These are phyloP conservation scores for Pteronura brasiliensis DNA, from an alignment of 2,113 vertebrate species.

Conservation along the genomic window DNA sequence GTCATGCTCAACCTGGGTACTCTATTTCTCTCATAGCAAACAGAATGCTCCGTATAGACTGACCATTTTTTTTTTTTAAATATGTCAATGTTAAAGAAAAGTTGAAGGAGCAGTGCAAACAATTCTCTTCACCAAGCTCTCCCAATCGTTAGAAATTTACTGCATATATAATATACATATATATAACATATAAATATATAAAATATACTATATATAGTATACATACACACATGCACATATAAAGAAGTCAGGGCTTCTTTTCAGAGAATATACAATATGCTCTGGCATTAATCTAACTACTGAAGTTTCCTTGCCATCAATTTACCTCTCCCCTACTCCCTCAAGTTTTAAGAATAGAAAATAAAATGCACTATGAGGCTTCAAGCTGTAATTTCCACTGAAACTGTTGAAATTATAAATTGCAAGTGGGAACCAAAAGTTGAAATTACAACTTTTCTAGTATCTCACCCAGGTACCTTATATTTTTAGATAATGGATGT, in stretches of 20 bases:
- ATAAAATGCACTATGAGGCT: background rate
- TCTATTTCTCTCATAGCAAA: background rate
- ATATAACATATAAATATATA: background rate
- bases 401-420: slow-evolving; percentile 45
- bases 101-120: background rate
- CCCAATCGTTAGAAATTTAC: background rate
- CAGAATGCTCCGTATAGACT: background rate
- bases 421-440: slow-evolving; percentile 43
- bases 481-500: background rate
- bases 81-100: background rate
- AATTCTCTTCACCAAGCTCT: background rate
- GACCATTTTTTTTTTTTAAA: background rate
- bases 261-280: background rate
- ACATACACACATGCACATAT: no score
- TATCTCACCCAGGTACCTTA: background rate
- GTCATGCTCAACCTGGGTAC: no score
- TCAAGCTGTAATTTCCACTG: slow-evolving; percentile 54
- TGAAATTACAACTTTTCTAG: slow-evolving; percentile 60
- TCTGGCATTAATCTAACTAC: background rate
- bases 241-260: background rate
- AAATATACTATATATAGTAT: background rate
- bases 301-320: background rate
- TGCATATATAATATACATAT: background rate
- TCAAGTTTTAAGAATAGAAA: slow-evolving; percentile 59
- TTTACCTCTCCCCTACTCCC: slow-evolving; percentile 12